Evolutionary conservation across 2,797 vertebrate species (phyloP).

Genomic region (Phrynocephalus vlangalii): DNA sequence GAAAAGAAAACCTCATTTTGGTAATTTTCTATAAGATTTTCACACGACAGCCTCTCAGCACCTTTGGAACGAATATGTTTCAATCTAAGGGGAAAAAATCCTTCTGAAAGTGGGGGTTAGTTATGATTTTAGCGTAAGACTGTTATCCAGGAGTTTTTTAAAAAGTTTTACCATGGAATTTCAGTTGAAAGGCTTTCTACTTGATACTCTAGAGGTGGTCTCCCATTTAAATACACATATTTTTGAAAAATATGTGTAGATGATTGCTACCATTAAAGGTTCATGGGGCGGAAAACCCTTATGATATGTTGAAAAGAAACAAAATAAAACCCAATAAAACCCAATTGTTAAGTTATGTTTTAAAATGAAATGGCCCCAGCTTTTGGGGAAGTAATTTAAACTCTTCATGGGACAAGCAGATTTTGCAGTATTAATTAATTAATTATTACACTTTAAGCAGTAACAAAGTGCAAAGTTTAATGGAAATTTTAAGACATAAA

Average conservation of each 20-base stretch:
- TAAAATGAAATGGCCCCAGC: conserved; percentile 50
- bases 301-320: conserved; percentile 37
- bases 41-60: conserved; percentile 23
- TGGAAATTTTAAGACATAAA: too few species aligned
- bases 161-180: conserved; percentile 54
- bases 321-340: conserved; percentile 1
- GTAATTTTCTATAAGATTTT: conserved; percentile 44
- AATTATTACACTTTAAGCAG: too few species aligned
- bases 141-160: not conserved
- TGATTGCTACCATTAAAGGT: conserved; percentile 38
- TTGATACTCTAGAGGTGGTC: conserved; percentile 34
- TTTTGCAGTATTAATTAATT: conserved; percentile 34
- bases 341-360: conserved; percentile 22
- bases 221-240: conserved; percentile 38
- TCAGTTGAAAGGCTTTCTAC: conserved; percentile 47
- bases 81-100: conserved; percentile 38
- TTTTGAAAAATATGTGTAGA: conserved; percentile 40
- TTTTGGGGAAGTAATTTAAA: conserved; percentile 50
- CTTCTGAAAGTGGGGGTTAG: conserved; percentile 48
- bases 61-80: conserved; percentile 30
- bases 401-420: conserved; percentile 14
- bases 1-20: conserved; percentile 30
- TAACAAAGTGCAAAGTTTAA: too few species aligned
- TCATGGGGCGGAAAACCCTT: conserved; percentile 6
- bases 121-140: conserved; percentile 29